These are phyloP conservation scores for Phengaris arion DNA, from an alignment of 2,888 invertebrate genomes.

Conservation along the genomic window DNA sequence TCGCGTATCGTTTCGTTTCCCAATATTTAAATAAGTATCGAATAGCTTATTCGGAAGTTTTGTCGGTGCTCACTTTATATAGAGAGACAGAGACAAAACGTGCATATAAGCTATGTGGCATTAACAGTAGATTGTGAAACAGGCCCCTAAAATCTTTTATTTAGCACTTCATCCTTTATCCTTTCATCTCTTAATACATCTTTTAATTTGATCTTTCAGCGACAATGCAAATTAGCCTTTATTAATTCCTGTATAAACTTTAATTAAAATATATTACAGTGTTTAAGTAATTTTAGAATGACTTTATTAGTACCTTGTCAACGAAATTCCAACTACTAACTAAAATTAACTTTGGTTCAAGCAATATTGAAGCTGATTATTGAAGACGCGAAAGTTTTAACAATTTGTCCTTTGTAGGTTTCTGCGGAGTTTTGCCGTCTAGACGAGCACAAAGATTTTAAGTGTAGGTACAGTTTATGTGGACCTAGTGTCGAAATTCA, in stretches of 20 bases:
- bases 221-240: constrained; percentile 15
- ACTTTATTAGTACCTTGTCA: neutral
- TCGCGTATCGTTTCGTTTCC: no score
- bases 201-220: constrained; percentile 10
- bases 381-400: neutral
- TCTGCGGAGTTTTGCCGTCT: neutral
- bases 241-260: neutral
- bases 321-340: neutral
- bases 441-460: no score
- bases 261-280: neutral
- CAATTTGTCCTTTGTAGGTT: neutral
- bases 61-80: no score
- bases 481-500: no score
- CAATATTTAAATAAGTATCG: no score
- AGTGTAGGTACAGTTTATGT: no score
- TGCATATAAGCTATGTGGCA: no score
- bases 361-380: neutral
- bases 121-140: no score
- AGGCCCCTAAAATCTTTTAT: neutral
- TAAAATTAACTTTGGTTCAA: neutral
- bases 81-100: no score
- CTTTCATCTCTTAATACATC: constrained; percentile 9
- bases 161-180: neutral
- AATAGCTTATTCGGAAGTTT: no score
- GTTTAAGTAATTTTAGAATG: neutral